These are phyloP conservation scores for Oophaga sylvatica DNA, from an alignment of 2,797 vertebrate species.

Conservation along the genomic window DNA sequence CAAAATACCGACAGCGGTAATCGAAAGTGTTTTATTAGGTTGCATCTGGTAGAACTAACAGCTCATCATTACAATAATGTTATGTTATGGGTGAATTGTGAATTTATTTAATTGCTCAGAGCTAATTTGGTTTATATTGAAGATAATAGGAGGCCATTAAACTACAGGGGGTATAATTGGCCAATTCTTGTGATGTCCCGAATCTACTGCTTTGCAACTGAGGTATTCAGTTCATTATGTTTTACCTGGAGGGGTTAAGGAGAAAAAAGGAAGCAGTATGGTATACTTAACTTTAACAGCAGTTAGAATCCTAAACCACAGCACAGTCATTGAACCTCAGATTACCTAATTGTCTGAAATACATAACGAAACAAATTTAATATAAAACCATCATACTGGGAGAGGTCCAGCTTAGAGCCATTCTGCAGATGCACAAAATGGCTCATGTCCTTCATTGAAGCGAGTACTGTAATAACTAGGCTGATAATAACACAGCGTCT, in stretches of 20 bases:
- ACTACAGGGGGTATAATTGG: slow-evolving; percentile 53
- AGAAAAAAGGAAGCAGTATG: neutral
- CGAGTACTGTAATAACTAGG: no score
- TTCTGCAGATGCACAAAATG: no score
- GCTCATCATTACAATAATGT: slow-evolving; percentile 55
- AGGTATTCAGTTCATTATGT: slow-evolving; percentile 34
- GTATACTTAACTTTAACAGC: neutral
- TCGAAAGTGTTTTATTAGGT: slow-evolving; percentile 48
- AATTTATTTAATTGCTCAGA: slow-evolving; percentile 55
- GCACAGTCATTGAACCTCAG: neutral
- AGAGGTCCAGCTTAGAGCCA: neutral
- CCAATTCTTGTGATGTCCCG: slow-evolving; percentile 34
- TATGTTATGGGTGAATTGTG: slow-evolving; percentile 59
- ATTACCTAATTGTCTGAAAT: neutral
- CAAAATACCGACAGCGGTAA: slow-evolving; percentile 30
- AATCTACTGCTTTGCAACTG: slow-evolving; percentile 12
- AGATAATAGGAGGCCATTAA: slow-evolving; percentile 50
- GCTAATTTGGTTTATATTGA: slow-evolving; percentile 52
- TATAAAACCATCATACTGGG: neutral
- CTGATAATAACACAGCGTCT: no score
- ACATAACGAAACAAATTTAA: neutral
- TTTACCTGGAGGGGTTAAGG: slow-evolving; percentile 16
- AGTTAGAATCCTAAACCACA: neutral
- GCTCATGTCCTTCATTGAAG: no score
- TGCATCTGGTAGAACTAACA: slow-evolving; percentile 55